These are phyloP conservation scores for Pollimyrus isidori DNA, from an alignment of 2,113 vertebrate genomes.

Conservation along the genomic window DNA sequence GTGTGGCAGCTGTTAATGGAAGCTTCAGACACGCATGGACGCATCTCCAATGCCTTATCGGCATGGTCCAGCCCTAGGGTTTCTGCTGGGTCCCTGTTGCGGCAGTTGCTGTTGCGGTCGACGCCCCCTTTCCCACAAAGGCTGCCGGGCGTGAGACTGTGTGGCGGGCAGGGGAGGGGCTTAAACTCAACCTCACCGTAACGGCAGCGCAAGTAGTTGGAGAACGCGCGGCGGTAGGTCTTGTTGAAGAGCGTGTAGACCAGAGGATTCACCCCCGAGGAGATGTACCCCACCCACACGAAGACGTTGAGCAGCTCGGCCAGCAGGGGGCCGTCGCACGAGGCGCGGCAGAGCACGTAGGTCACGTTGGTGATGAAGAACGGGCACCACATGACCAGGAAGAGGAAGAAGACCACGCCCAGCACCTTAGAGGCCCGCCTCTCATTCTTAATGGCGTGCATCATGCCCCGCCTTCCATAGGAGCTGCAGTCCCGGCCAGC, in stretches of 20 bases:
- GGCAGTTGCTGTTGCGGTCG: constrained; percentile 72
- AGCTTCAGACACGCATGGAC: constrained; percentile 66
- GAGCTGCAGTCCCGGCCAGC: constrained; percentile 57
- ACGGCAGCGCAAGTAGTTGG: constrained; percentile 84
- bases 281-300: constrained; percentile 97
- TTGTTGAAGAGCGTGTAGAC: constrained; percentile 98
- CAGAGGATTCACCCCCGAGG: constrained; percentile 89
- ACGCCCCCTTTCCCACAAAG: constrained; percentile 57
- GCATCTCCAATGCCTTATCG: constrained; percentile 70
- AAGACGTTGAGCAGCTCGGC: constrained; percentile 88
- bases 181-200: constrained; percentile 53
- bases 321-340: constrained; percentile 76
- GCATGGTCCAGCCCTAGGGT: constrained; percentile 53
- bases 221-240: constrained; percentile 89
- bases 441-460: constrained; percentile 98
- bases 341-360: constrained; percentile 77
- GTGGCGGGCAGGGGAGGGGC: constrained; percentile 63
- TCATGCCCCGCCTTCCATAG: constrained; percentile 82
- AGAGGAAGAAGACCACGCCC: constrained; percentile 96
- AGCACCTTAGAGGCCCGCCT: constrained; percentile 91
- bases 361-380: constrained; percentile 97
- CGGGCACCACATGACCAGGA: constrained; percentile 97
- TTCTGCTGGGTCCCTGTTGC: constrained; percentile 58
- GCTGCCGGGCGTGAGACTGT: constrained; percentile 65
- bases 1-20: constrained; percentile 74